Conservation (phyloP, 1,140 invertebrate species). For the Drosophila bipectinata region DNA sequence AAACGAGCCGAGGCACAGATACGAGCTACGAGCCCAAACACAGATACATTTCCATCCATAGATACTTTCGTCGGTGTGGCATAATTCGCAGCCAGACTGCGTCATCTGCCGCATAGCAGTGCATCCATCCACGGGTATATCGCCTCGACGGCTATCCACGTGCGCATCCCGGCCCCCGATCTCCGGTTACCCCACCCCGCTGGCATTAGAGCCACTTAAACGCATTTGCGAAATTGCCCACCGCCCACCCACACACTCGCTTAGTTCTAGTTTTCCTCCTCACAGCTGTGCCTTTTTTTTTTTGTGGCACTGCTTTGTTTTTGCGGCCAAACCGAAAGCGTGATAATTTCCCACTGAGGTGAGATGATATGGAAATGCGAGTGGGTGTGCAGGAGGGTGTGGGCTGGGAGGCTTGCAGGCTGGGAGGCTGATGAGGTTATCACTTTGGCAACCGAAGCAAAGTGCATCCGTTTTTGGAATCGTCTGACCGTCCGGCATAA, state of each 20-base stretch:
- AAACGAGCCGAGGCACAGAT: constrained; percentile 36
- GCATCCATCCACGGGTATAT: constrained; percentile 20
- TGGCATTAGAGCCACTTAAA: constrained; percentile 78
- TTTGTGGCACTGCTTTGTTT: constrained; percentile 9
- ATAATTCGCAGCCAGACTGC: constrained; percentile 44
- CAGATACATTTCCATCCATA: constrained; percentile 4
- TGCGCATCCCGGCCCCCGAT: constrained; percentile 41
- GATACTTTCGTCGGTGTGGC: constrained; percentile 11
- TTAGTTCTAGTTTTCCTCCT: constrained; percentile 35
- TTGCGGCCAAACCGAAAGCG: constrained; percentile 54
- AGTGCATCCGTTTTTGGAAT: constrained; percentile 78
- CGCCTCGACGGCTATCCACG: constrained; percentile 52
- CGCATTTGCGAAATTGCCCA: constrained; percentile 77
- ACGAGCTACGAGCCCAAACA: background rate
- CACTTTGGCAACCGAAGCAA: constrained; percentile 71
- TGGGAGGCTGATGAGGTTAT: constrained; percentile 67
- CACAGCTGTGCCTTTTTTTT: background rate
- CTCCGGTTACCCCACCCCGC: constrained; percentile 57
- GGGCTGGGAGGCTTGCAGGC: background rate
- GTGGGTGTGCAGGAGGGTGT: background rate
- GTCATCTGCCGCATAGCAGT: constrained; percentile 6
- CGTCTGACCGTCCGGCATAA: constrained; percentile 52
- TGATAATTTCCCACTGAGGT: constrained; percentile 67
- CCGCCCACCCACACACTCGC: constrained; percentile 65
- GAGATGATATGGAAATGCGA: constrained; percentile 45